Conservation (phyloP, 2,888 invertebrate species). For the Drosophila diplacantha region DNA sequence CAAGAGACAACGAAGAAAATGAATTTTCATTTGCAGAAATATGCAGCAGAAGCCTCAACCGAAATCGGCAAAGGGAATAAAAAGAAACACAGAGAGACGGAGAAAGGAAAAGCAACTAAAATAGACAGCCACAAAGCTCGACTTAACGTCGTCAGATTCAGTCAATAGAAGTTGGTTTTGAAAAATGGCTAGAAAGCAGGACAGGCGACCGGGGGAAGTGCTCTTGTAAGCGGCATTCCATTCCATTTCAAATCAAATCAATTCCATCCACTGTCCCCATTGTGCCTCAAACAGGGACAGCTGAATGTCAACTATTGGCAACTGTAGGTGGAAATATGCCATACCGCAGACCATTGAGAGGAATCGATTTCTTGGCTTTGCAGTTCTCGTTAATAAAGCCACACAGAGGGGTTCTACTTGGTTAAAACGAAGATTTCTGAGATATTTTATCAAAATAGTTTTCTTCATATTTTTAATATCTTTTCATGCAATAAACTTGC, state of each 20-base stretch:
- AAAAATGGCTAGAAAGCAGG: conserved; percentile 1
- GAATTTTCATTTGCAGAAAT: conserved; percentile 41
- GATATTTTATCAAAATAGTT: neutral
- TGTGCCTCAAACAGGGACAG: conserved; percentile 30
- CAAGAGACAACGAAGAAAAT: conserved; percentile 36
- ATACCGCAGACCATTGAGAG: neutral
- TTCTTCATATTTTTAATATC: neutral
- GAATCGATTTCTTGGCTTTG: neutral
- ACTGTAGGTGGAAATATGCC: conserved; percentile 14
- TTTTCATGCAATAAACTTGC: neutral
- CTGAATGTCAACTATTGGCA: conserved; percentile 35
- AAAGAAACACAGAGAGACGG: neutral
- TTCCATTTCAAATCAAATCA: conserved; percentile 35
- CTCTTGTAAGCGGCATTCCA: conserved; percentile 29
- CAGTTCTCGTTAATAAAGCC: neutral
- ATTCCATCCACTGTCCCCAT: conserved; percentile 24
- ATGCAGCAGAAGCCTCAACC: conserved; percentile 29
- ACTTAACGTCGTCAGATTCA: conserved; percentile 24
- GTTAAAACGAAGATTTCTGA: neutral
- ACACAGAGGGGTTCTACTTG: neutral
- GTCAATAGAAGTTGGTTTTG: conserved; percentile 12
- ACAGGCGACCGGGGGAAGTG: conserved; percentile 1
- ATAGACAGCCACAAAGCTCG: conserved; percentile 27
- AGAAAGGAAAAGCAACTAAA: conserved; percentile 1
- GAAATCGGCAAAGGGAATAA: conserved; percentile 12